phyloP scores from a whole-genome alignment of 2,113 vertebrate genomes.

The Anhinga anhinga region DNA sequence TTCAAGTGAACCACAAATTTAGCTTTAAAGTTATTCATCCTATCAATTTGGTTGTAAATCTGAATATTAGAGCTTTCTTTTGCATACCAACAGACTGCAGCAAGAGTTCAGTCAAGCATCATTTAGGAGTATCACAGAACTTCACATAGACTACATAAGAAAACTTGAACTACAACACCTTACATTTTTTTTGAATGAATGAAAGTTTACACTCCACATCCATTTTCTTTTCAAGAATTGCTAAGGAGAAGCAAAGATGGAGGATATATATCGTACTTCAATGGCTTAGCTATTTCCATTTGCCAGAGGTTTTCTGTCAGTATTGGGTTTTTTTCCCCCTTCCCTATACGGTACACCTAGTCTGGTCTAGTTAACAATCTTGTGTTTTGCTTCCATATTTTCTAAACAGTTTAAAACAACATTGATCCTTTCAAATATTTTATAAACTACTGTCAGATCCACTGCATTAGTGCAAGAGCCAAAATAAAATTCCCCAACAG shows the following conservation, averaged over 20 bases:
- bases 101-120: not conserved
- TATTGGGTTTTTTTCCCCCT: fast-evolving
- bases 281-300: not conserved
- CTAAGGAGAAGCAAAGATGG: not conserved
- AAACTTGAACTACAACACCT: not conserved
- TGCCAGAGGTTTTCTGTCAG: not conserved
- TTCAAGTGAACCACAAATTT: not conserved
- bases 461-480: not conserved
- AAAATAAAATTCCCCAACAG: not conserved
- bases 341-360: not conserved
- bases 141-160: not conserved
- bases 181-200: not conserved
- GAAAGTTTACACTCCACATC: not conserved
- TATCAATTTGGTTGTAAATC: not conserved
- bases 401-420: not conserved
- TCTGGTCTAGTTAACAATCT: not conserved
- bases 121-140: not conserved
- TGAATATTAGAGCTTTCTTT: not conserved
- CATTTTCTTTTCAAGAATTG: not conserved
- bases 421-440: not conserved
- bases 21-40: not conserved
- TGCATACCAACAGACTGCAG: not conserved
- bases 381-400: not conserved
- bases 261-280: not conserved
- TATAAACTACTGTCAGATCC: not conserved